phyloP scores from a whole-genome alignment of 2,888 invertebrate species.

The Lasioglossum villosulum region DNA sequence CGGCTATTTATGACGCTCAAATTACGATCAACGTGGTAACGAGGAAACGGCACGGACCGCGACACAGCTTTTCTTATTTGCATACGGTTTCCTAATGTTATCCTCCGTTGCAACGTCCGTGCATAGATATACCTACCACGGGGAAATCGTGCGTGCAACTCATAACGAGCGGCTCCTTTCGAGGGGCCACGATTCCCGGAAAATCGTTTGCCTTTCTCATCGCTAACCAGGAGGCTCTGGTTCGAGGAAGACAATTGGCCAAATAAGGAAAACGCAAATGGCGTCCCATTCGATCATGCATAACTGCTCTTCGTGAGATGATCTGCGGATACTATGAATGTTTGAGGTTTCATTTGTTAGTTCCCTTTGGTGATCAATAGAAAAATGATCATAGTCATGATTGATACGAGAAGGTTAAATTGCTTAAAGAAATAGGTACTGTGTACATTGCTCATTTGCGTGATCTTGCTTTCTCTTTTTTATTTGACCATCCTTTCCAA shows the following conservation, averaged over 20 bases:
- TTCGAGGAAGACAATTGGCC: not conserved
- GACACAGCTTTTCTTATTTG: conserved; percentile 2
- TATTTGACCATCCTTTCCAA: not conserved
- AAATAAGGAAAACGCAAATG: not conserved
- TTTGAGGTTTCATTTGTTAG: not conserved
- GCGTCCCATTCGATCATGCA: not conserved
- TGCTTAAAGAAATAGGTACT: not conserved
- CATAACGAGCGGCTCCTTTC: not conserved
- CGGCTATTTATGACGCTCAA: conserved; percentile 15
- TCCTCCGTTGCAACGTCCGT: not conserved
- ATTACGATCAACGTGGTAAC: conserved; percentile 7
- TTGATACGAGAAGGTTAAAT: not conserved
- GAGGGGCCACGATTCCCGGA: not conserved
- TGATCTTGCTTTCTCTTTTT: not conserved
- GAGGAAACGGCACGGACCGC: not conserved
- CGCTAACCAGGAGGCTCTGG: not conserved
- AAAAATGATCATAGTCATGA: not conserved
- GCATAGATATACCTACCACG: not conserved
- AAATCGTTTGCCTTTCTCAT: not conserved
- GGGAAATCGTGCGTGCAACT: not conserved
- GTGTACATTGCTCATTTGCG: not conserved
- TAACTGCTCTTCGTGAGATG: not conserved
- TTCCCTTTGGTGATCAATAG: not conserved
- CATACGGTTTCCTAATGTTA: conserved; percentile 3
- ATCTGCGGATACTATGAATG: not conserved